Percentiles rank a stretch among this genome's conserved stretches.
Conservation (phyloP, 35 echinoderm and acorn worm genomes). For the Stichopus chloronotus region DNA sequence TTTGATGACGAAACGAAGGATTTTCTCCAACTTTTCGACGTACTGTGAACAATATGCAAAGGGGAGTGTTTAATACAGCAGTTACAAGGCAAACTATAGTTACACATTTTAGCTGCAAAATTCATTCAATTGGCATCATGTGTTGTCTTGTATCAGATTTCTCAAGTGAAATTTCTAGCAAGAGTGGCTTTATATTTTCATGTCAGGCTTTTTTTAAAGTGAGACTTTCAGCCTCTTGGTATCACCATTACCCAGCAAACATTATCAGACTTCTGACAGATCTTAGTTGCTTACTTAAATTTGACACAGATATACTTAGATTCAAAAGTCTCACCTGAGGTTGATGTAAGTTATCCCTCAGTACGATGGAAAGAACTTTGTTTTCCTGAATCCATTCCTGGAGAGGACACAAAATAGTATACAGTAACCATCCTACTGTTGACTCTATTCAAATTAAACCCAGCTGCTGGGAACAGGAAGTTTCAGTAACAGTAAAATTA, state of each 20-base stretch:
- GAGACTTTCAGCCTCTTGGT: too few species aligned
- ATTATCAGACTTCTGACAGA: too few species aligned
- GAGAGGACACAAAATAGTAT: constrained; percentile 10
- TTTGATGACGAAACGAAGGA: constrained; percentile 95
- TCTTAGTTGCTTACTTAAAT: too few species aligned
- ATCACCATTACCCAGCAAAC: too few species aligned
- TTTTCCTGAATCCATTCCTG: constrained; percentile 99
- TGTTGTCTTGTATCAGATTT: too few species aligned
- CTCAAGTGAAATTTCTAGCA: too few species aligned
- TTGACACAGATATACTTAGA: not conserved
- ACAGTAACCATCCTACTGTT: not conserved
- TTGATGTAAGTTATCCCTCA: constrained; percentile 95
- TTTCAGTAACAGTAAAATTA: too few species aligned
- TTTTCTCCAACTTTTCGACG: constrained; percentile 94
- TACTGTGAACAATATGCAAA: constrained; percentile 67
- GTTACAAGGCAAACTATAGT: not conserved
- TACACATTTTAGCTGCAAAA: not conserved
- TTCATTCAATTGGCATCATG: too few species aligned
- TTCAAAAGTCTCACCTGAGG: constrained; percentile 70
- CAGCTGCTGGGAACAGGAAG: too few species aligned
- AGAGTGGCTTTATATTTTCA: too few species aligned
- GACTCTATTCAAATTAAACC: too few species aligned
- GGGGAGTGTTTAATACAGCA: not conserved
- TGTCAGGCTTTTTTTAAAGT: too few species aligned
- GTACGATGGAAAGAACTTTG: constrained; percentile 96